phyloP scores from a whole-genome alignment of 2,888 invertebrate species.

The Coleophora deauratella region DNA sequence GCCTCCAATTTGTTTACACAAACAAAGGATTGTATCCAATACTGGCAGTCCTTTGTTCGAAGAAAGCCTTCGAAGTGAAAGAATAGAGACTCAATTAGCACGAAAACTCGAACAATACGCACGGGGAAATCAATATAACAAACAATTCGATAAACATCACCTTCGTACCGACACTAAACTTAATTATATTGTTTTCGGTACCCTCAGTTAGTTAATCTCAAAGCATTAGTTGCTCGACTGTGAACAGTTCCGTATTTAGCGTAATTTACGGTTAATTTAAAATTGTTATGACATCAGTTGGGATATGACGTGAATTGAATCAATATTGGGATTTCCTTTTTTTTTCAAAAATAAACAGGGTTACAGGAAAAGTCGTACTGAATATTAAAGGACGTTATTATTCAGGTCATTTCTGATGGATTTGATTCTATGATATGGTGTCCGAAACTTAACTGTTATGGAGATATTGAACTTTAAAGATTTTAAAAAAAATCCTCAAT shows the following conservation, averaged over 20 bases:
- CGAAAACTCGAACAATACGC: background rate
- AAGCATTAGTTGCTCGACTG: slow-evolving; percentile 25
- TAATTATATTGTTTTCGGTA: slow-evolving; percentile 46
- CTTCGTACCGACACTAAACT: slow-evolving; percentile 32
- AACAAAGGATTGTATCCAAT: slow-evolving; percentile 11
- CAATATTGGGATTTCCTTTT: too few relatives aligned
- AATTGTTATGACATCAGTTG: slow-evolving; percentile 5
- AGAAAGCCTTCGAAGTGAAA: too few relatives aligned
- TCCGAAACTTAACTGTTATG: too few relatives aligned
- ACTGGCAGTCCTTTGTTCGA: slow-evolving; percentile 7
- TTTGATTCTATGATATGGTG: too few relatives aligned
- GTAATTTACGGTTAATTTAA: background rate
- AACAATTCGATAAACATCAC: slow-evolving; percentile 37
- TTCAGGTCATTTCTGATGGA: too few relatives aligned
- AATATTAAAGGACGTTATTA: too few relatives aligned
- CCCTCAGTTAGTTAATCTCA: slow-evolving; percentile 49
- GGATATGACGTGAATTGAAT: too few relatives aligned
- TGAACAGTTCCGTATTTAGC: slow-evolving; percentile 10
- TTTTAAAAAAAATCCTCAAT: too few relatives aligned
- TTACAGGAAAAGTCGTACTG: too few relatives aligned
- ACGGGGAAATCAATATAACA: slow-evolving; percentile 22
- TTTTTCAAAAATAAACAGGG: too few relatives aligned
- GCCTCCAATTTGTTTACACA: background rate
- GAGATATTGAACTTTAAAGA: too few relatives aligned
- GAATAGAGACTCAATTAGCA: too few relatives aligned